Base-by-base conservation (phyloP, 2,888 invertebrate genomes). In the Spatulosminthurus flaviceps region DNA sequence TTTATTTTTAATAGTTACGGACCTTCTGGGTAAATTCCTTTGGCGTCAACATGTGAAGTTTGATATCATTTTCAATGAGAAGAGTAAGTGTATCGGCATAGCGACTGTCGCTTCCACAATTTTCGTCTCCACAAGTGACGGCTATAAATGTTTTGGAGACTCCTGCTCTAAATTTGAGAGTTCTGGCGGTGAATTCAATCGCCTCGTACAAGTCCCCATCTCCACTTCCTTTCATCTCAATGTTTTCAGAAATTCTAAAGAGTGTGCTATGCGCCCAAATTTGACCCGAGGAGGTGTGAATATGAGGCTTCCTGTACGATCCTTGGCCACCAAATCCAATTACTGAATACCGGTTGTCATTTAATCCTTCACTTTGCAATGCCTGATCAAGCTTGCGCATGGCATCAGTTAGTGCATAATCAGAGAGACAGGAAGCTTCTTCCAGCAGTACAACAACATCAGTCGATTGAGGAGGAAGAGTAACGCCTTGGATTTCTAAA, bases 371-470 rank as follows among this genome's bases (percentile, higher is more conserved):
- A 69, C 86, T 70, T 61, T 85, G 86, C 28, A 67, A 76, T 7
- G 86, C 79, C 1, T 84, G 69, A 43, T 84, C 84, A 9, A 76
- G 22, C 41, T 76, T 66, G 19, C 82, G 74, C 9, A 87, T 73
- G 24, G 81, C 80, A 0, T 78, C 66, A 43, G 81, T 76, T 26
- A 81, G 71, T 64, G 82, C 79, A 21, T 84, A 78, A 34, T 85
- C 78, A 13, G 86, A 86, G 66, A 87, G 82, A 83, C 89, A 89
- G 9, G 84, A 78, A 13, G 87, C 86, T 81, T 89, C 88, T 85
- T 90, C 89, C 16, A 90, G 86, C 24, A 90, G 86, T 82, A 90
- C 87, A 51, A 90, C 87, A n/a, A 90, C 87, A 84, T 90, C 89
- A 16, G 89, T 88, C 1, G 88, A 87, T 51, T 86, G 85, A 28